phyloP scores from a whole-genome alignment of 1,140 invertebrate genomes.

The Latrodectus geometricus region DNA sequence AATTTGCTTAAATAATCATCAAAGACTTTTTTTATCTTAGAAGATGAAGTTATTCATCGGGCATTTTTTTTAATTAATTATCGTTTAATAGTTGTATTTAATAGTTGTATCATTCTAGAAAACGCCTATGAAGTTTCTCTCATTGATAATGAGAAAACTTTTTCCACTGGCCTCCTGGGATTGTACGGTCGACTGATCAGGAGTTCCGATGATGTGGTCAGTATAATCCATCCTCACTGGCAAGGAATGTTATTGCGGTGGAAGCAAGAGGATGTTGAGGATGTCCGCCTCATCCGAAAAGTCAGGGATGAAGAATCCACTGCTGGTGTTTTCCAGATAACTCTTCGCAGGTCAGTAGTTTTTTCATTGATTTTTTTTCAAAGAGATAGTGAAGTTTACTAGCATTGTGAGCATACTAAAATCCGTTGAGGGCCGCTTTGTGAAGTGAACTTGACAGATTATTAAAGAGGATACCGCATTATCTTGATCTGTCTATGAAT shows the following conservation, averaged over 20 bases:
- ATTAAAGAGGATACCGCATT: no score
- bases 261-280: neutral
- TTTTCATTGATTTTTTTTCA: no score
- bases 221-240: slow-evolving; percentile 43
- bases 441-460: no score
- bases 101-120: neutral
- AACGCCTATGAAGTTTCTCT: slow-evolving; percentile 40
- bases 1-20: no score
- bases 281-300: slow-evolving; percentile 7
- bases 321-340: slow-evolving; percentile 31
- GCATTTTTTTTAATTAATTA: no score
- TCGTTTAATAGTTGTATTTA: neutral
- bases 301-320: neutral
- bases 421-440: no score
- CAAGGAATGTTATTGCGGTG: slow-evolving; percentile 1
- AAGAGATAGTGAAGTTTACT: no score
- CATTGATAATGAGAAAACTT: slow-evolving; percentile 56
- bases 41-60: no score
- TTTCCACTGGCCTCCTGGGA: slow-evolving; percentile 36
- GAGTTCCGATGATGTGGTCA: neutral
- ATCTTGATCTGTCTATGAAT: no score
- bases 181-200: slow-evolving; percentile 44
- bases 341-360: neutral
- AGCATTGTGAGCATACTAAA: no score
- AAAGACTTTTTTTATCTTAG: no score